phyloP scores from a whole-genome alignment of 1,140 invertebrate species.

The Papilio xuthus region DNA sequence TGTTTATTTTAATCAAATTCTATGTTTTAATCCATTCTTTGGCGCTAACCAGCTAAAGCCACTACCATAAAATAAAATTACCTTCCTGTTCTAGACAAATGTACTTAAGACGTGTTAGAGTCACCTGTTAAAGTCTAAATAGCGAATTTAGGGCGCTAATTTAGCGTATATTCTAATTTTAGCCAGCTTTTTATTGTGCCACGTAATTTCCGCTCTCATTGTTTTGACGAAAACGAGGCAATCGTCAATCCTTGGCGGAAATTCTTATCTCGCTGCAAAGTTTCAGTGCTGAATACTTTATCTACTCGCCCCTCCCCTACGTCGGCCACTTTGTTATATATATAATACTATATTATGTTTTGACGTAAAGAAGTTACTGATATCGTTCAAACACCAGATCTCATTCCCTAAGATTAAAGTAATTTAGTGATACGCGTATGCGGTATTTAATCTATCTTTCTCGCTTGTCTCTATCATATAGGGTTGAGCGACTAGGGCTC shows the following conservation, averaged over 20 bases:
- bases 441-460: background rate
- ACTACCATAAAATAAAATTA: background rate
- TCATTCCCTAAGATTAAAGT: constrained; percentile 8
- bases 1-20: background rate
- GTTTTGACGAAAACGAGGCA: constrained; percentile 14
- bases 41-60: background rate
- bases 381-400: background rate
- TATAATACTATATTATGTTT: background rate
- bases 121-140: background rate
- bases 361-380: background rate
- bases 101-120: background rate
- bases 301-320: background rate
- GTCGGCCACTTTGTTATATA: background rate
- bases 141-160: background rate
- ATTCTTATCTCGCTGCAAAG: constrained; percentile 11
- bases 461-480: too few relatives aligned
- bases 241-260: background rate
- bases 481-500: too few relatives aligned
- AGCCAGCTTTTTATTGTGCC: background rate
- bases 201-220: constrained; percentile 12
- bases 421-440: background rate
- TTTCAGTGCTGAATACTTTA: constrained; percentile 5
- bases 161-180: background rate
- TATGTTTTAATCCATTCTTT: background rate
- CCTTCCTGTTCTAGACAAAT: background rate